Percentiles rank a stretch among this genome's conserved stretches.
Evolutionary conservation across 2,888 invertebrate species (phyloP).

Genomic region (Tetragnatha montana): DNA sequence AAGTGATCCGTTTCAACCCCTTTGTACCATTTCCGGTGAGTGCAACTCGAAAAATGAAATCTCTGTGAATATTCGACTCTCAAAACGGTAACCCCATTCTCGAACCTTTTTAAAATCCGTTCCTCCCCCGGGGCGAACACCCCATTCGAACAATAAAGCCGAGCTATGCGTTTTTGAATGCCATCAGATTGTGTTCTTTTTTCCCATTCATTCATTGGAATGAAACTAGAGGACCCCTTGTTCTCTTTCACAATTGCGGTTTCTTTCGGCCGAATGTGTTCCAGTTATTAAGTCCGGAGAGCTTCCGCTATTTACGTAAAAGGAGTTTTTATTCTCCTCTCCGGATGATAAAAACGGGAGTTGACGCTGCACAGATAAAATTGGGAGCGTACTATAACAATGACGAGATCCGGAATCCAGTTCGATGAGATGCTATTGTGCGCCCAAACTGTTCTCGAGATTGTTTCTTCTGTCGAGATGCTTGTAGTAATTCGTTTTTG

Average conservation of each 20-base stretch:
- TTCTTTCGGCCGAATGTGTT: background rate
- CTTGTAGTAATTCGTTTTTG: background rate
- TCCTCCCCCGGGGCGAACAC: background rate
- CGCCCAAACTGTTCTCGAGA: background rate
- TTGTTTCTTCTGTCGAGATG: background rate
- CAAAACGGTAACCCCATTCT: background rate
- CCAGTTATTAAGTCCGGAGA: background rate
- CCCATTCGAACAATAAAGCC: background rate
- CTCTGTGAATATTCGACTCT: background rate
- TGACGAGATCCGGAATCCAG: background rate
- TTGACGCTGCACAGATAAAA: background rate
- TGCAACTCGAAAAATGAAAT: conserved; percentile 19
- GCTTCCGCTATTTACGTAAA: background rate
- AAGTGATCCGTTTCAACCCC: background rate
- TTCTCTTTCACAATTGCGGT: background rate
- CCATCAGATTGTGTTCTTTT: background rate
- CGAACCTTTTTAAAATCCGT: background rate
- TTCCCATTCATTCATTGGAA: background rate
- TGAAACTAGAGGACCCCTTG: background rate
- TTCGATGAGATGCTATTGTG: background rate
- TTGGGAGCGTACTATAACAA: background rate
- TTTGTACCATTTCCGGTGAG: background rate
- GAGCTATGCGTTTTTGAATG: conserved; percentile 1
- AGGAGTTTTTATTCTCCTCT: background rate
- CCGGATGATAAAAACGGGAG: background rate